Base-by-base conservation (phyloP, 2,888 invertebrate species). In the Falcaria lacertinaria region DNA sequence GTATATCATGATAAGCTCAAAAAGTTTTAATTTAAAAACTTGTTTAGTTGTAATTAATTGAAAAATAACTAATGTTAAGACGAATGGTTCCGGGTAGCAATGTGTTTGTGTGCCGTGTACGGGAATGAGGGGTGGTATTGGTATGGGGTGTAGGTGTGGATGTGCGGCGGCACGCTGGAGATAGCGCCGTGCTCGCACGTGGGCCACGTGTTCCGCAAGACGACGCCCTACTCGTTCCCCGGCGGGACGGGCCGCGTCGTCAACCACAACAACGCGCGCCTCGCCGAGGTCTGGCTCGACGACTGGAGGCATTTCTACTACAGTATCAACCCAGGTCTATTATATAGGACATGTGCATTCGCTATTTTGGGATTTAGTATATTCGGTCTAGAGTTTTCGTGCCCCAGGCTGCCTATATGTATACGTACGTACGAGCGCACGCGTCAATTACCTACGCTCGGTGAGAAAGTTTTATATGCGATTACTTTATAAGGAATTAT, bases 271-370 rank as follows among this genome's bases (percentile, higher is more conserved):
- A 98, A 98, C 90, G 97, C 98, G 80, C 93, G 99, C 67, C 95
- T 98, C 74, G 98, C 98, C 59, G 97, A 98, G 88, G 99, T 99
- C 70, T 99, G 99, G 99, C 94, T 99, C 90, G 99, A 99, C 91
- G 97, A 98, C 78, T 98, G 98, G 96, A 97, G 97, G 93, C 95
- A 96, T 85, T 98, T 98, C 94, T 98, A 97, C 95, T 98, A 97
- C 95, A 96, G 96, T 91, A 97, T 98, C 92, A 97, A 97, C 92
- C 97, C 97, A 95, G 97, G 97, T 97, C 90, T 50, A 42, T 49
- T 42, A 28, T 43, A 6, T 15, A n/a, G 34, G 13, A 25, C 28
- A 15, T 13, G 33, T 35, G n/a, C 13, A 15, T n/a, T 33, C 22
- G 15, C 15, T 36, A 35, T 39, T 42, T 37, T 25, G 34, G 37